Evolutionary conservation across 2,113 vertebrate genomes (phyloP).

Genomic region (Ochotona princeps): DNA sequence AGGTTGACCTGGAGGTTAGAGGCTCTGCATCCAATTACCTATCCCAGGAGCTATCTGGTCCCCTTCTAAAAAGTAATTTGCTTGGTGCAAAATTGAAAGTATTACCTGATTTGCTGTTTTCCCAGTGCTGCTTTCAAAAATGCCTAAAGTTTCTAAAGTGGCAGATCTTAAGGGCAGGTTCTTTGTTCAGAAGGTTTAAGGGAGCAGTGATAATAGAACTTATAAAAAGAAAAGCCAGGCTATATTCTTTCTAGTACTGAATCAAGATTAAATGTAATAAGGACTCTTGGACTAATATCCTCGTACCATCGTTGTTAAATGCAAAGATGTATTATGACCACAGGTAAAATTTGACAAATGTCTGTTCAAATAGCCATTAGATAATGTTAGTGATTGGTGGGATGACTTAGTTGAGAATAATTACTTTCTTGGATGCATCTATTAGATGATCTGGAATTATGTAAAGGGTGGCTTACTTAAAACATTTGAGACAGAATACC

Average conservation of each 20-base stretch:
- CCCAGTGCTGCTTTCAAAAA: slow-evolving; percentile 69
- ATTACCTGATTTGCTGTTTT: slow-evolving; percentile 78
- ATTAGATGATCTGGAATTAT: background rate
- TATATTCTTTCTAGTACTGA: slow-evolving; percentile 34
- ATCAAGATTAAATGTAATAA: slow-evolving; percentile 28
- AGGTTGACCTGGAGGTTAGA: slow-evolving; percentile 72
- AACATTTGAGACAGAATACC: background rate
- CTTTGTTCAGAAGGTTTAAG: slow-evolving; percentile 7
- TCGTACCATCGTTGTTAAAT: background rate
- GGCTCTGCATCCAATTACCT: slow-evolving; percentile 78
- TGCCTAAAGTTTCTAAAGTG: slow-evolving; percentile 70
- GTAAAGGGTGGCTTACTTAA: background rate
- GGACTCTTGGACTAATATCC: background rate
- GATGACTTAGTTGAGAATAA: background rate
- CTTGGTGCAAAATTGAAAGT: slow-evolving; percentile 79
- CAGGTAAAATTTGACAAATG: background rate
- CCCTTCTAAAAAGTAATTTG: slow-evolving; percentile 82
- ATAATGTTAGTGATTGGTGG: background rate
- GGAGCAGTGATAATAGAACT: background rate
- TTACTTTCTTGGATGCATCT: background rate
- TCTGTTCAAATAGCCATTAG: background rate
- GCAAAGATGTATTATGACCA: background rate
- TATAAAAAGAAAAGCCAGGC: slow-evolving; percentile 51
- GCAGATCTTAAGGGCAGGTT: slow-evolving; percentile 41
- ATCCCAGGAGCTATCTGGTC: slow-evolving; percentile 63